phyloP scores from a whole-genome alignment of 2,888 invertebrate genomes.

The Melikaiella ostensackeni region DNA sequence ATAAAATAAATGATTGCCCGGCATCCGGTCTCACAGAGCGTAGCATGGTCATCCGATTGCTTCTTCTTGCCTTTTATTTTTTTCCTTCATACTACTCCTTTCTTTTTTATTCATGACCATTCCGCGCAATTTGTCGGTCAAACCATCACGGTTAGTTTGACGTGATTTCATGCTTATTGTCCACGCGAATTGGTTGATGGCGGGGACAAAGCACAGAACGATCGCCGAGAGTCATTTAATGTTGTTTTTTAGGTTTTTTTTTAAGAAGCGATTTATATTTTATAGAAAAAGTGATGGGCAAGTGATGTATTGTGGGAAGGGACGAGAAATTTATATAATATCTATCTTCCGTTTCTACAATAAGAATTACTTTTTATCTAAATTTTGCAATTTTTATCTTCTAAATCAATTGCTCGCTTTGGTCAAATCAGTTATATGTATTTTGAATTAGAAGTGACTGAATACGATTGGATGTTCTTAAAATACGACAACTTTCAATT shows the following conservation, averaged over 20 bases:
- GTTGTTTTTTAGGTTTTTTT: background rate
- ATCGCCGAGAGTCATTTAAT: conserved; percentile 41
- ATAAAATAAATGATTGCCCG: conserved; percentile 75
- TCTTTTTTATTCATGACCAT: conserved; percentile 67
- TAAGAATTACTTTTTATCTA: no score
- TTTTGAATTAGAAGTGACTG: no score
- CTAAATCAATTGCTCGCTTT: no score
- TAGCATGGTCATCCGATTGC: conserved; percentile 56
- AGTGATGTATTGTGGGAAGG: conserved; percentile 20
- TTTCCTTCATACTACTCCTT: conserved; percentile 57
- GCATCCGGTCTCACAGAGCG: conserved; percentile 74
- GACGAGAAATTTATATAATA: no score
- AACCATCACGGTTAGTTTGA: conserved; percentile 75
- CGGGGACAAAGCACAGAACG: conserved; percentile 41
- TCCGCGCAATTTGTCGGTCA: conserved; percentile 75
- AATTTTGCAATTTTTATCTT: no score
- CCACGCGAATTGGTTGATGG: conserved; percentile 68
- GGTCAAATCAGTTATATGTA: no score
- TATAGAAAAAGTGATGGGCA: background rate
- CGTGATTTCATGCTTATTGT: conserved; percentile 76
- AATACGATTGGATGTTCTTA: no score
- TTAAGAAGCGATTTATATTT: conserved; percentile 1
- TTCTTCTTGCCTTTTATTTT: conserved; percentile 59
- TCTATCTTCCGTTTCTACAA: background rate
- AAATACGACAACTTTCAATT: no score